These are phyloP conservation scores for Drosophila atripex DNA, from an alignment of 2,888 invertebrate genomes.

Conservation along the genomic window DNA sequence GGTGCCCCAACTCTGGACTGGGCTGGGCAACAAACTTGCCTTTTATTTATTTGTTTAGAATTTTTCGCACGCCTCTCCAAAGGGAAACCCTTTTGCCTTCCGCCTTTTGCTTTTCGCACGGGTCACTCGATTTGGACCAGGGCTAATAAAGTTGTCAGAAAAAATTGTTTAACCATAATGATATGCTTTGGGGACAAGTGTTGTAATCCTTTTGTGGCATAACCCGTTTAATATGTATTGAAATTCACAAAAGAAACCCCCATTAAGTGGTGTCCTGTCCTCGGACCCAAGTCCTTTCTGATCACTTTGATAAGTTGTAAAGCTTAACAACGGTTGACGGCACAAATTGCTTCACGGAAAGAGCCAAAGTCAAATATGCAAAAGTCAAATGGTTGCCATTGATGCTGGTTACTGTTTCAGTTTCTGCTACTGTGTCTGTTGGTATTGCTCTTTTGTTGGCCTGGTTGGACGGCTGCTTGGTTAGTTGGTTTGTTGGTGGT, in stretches of 20 bases:
- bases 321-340: slow-evolving; percentile 77
- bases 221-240: slow-evolving; percentile 78
- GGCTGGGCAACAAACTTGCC: slow-evolving; percentile 53
- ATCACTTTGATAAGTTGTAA: slow-evolving; percentile 77
- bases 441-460: slow-evolving; percentile 4
- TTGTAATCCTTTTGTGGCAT: slow-evolving; percentile 79
- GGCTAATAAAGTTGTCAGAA: slow-evolving; percentile 77
- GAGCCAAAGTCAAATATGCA: slow-evolving; percentile 74
- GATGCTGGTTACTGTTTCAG: slow-evolving; percentile 32
- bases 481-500: slow-evolving; percentile 43
- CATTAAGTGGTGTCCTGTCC: slow-evolving; percentile 67
- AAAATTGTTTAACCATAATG: slow-evolving; percentile 80
- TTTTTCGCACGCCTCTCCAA: slow-evolving; percentile 72
- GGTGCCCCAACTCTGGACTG: slow-evolving; percentile 12
- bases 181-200: slow-evolving; percentile 74
- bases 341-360: slow-evolving; percentile 61
- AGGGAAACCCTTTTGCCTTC: slow-evolving; percentile 58
- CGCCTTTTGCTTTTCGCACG: slow-evolving; percentile 23
- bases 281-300: slow-evolving; percentile 41
- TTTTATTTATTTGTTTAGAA: slow-evolving; percentile 75
- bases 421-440: slow-evolving; percentile 5
- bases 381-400: slow-evolving; percentile 69
- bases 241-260: slow-evolving; percentile 71
- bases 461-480: slow-evolving; percentile 3
- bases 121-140: slow-evolving; percentile 59